phyloP scores from a whole-genome alignment of 2,888 invertebrate genomes.

The Phyllotreta striolata region DNA sequence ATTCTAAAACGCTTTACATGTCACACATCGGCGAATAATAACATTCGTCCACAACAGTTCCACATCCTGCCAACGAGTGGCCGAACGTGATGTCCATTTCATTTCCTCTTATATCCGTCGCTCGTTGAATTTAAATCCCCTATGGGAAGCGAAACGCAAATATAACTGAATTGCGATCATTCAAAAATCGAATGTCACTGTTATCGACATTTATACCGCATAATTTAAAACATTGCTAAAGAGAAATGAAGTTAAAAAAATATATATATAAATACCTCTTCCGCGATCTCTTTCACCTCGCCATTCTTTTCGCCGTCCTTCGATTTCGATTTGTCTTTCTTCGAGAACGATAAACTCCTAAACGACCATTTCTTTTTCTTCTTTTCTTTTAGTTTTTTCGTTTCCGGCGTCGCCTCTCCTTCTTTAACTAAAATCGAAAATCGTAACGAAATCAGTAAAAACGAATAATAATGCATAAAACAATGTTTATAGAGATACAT shows the following conservation, averaged over 20 bases:
- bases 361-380: constrained; percentile 91
- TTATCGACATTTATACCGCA: background rate
- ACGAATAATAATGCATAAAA: too few relatives aligned
- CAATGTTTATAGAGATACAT: too few relatives aligned
- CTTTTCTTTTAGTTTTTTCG: constrained; percentile 63
- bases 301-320: constrained; percentile 70
- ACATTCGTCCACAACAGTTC: background rate
- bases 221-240: background rate
- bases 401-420: constrained; percentile 49
- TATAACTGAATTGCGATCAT: background rate
- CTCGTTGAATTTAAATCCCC: background rate
- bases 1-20: background rate
- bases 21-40: background rate
- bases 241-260: constrained; percentile 7
- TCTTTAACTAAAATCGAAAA: constrained; percentile 45
- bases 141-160: background rate
- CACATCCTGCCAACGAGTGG: constrained; percentile 16
- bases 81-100: constrained; percentile 24
- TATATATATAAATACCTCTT: constrained; percentile 71
- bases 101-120: constrained; percentile 19
- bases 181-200: background rate
- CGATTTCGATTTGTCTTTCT: constrained; percentile 87
- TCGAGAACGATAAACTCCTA: constrained; percentile 85
- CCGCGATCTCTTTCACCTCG: constrained; percentile 68
- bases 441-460: background rate